These are phyloP conservation scores for Oreotrochilus melanogaster DNA, from an alignment of 2,113 vertebrate species.

Conservation along the genomic window DNA sequence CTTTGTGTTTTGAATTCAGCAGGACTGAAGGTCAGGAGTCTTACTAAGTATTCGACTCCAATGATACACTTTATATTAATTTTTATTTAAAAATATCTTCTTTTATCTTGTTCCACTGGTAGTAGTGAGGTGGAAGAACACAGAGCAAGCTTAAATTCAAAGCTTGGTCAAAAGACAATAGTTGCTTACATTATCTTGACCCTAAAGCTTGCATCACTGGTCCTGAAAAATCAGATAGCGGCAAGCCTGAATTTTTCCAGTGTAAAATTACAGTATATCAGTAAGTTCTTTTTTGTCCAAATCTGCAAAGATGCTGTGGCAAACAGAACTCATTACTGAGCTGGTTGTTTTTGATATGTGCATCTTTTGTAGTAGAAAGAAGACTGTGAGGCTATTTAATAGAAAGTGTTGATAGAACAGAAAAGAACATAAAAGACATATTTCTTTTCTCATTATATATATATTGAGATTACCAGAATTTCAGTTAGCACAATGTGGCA, in stretches of 20 bases:
- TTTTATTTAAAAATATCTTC: background rate
- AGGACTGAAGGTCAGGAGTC: slow-evolving; percentile 48
- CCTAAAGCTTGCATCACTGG: background rate
- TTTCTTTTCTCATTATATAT: background rate
- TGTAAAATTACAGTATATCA: background rate
- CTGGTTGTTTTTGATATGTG: background rate
- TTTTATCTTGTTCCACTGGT: background rate
- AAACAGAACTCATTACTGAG: slow-evolving; percentile 16
- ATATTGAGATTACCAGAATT: slow-evolving; percentile 17
- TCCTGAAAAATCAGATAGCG: background rate
- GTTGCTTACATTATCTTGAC: background rate
- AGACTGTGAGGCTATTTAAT: background rate
- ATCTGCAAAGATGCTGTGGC: background rate
- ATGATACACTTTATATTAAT: background rate
- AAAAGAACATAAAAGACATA: background rate
- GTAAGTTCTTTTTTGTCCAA: background rate
- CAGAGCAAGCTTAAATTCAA: background rate
- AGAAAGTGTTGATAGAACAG: background rate
- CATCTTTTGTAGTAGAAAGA: slow-evolving; percentile 21
- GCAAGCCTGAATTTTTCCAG: background rate
- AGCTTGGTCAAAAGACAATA: background rate
- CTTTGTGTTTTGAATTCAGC: slow-evolving; percentile 37
- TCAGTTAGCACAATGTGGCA: background rate
- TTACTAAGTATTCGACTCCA: slow-evolving; percentile 20
- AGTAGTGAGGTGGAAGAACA: background rate